Evolutionary conservation across 2,797 vertebrate species (phyloP).

Genomic region (Cichlasoma orientale): DNA sequence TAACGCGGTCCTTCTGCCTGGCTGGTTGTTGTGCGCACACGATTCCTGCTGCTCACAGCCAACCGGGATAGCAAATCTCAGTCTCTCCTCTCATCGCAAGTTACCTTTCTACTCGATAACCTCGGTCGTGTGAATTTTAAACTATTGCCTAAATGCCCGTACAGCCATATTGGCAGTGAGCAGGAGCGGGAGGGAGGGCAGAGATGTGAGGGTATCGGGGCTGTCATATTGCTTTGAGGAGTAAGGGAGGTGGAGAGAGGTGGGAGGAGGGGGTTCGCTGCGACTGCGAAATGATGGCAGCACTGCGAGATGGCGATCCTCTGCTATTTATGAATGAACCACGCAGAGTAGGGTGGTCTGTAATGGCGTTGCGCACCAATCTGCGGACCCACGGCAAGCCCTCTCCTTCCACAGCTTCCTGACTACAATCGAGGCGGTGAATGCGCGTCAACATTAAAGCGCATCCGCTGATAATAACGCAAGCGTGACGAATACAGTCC

Average conservation of each 20-base stretch:
- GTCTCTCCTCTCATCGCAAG: neutral
- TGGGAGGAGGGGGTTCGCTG: slow-evolving; percentile 10
- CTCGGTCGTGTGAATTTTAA: slow-evolving; percentile 17
- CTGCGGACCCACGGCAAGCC: slow-evolving; percentile 50
- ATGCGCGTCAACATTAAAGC: slow-evolving; percentile 42
- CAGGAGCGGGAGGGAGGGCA: slow-evolving; percentile 17
- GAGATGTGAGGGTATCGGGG: slow-evolving; percentile 48
- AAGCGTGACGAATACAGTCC: slow-evolving; percentile 70
- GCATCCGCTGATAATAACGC: slow-evolving; percentile 61
- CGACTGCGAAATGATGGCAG: slow-evolving; percentile 70
- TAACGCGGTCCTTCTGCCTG: slow-evolving; percentile 41
- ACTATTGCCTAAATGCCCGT: slow-evolving; percentile 24
- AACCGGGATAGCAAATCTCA: neutral
- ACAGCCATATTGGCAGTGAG: slow-evolving; percentile 72
- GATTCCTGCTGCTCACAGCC: slow-evolving; percentile 1
- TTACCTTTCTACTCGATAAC: neutral
- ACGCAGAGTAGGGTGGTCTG: slow-evolving; percentile 62
- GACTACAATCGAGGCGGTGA: slow-evolving; percentile 27
- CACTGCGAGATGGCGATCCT: slow-evolving; percentile 76
- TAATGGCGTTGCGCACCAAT: slow-evolving; percentile 77
- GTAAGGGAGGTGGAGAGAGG: slow-evolving; percentile 29
- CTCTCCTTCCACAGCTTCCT: slow-evolving; percentile 42
- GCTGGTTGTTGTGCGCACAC: slow-evolving; percentile 35
- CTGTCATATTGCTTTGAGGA: slow-evolving; percentile 70
- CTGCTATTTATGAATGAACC: slow-evolving; percentile 85